A percentile compares a stretch with the other conserved stretches of the same genome.
Evolutionary conservation across 2,888 invertebrate species (phyloP).

Genomic region (Mythimna ferrago): DNA sequence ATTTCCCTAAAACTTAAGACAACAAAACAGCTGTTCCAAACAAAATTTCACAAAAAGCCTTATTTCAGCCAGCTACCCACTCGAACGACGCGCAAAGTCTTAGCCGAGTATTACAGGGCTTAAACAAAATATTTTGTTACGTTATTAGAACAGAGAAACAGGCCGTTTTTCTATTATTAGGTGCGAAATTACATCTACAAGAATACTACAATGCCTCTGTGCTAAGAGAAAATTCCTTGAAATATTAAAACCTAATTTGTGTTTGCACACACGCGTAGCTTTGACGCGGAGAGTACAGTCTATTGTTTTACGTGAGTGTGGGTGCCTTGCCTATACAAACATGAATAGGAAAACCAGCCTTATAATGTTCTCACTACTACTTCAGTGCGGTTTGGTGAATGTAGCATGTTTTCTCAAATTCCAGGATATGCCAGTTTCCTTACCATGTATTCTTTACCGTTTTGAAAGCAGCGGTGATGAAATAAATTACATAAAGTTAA

Average conservation of each 20-base stretch:
- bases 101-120: conserved; percentile 28
- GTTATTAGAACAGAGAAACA: conserved; percentile 41
- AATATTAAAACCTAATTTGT: conserved; percentile 75
- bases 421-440: neutral
- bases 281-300: conserved; percentile 12
- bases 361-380: too few relatives aligned
- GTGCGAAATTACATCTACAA: conserved; percentile 53
- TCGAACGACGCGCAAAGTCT: conserved; percentile 12
- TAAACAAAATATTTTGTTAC: conserved; percentile 42
- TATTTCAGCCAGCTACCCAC: conserved; percentile 6
- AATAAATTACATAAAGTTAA: too few relatives aligned
- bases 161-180: conserved; percentile 49
- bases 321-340: conserved; percentile 4
- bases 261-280: conserved; percentile 36
- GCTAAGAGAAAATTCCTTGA: conserved; percentile 56
- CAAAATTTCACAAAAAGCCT: conserved; percentile 2
- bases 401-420: too few relatives aligned
- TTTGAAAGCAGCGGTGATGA: too few relatives aligned
- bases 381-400: too few relatives aligned
- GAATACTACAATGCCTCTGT: conserved; percentile 44
- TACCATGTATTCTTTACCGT: too few relatives aligned
- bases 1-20: neutral
- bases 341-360: neutral
- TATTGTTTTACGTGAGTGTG: conserved; percentile 1
- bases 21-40: neutral